phyloP scores from a whole-genome alignment of 2,888 invertebrate species.

The Chalcis sispes region DNA sequence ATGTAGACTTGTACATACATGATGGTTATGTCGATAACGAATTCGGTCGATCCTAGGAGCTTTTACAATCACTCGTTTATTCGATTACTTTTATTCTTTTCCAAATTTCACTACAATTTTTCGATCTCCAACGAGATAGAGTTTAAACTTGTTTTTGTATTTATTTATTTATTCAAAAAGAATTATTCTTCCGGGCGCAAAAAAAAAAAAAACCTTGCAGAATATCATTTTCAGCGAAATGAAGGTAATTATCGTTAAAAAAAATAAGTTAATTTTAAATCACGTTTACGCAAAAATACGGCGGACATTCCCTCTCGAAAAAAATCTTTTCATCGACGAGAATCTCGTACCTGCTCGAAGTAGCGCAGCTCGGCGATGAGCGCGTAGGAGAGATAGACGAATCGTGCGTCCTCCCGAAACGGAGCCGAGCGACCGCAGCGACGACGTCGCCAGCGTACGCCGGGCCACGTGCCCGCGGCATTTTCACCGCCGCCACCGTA shows the following conservation, averaged over 20 bases:
- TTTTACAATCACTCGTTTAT: constrained; percentile 3
- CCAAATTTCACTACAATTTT: neutral
- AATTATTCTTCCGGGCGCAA: too few species aligned
- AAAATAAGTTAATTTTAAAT: too few species aligned
- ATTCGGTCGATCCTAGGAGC: neutral
- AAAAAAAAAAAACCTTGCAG: too few species aligned
- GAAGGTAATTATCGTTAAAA: too few species aligned
- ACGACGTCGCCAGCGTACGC: constrained; percentile 60
- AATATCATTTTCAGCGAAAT: too few species aligned
- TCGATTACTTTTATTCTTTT: constrained; percentile 6
- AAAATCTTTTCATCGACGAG: too few species aligned
- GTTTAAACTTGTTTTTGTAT: too few species aligned
- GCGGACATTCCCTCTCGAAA: too few species aligned
- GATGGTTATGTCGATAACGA: constrained; percentile 11
- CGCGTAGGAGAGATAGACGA: constrained; percentile 81
- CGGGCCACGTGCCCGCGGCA: constrained; percentile 75
- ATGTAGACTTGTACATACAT: neutral
- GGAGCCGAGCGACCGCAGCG: constrained; percentile 58
- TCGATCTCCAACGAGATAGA: neutral
- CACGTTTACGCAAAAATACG: too few species aligned
- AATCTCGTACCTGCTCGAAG: constrained; percentile 81
- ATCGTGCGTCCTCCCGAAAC: constrained; percentile 81
- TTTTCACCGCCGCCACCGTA: constrained; percentile 67
- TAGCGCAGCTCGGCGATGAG: constrained; percentile 80
- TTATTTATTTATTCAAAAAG: too few species aligned